These are phyloP conservation scores for Xerus rutilus DNA, from an alignment of 2,797 vertebrate genomes.

Conservation along the genomic window DNA sequence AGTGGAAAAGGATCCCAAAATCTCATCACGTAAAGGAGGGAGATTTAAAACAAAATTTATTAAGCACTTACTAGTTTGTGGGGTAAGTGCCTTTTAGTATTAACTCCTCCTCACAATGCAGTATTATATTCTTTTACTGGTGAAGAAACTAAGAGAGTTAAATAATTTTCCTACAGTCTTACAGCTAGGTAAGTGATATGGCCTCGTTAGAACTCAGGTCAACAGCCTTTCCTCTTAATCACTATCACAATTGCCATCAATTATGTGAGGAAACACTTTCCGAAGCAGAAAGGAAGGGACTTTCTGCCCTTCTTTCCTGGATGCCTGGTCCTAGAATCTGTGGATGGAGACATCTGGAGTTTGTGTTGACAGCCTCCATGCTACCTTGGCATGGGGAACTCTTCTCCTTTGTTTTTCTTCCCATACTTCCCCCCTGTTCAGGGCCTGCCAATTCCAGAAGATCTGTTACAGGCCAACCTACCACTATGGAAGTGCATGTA, in stretches of 20 bases:
- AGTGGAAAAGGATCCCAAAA: background rate
- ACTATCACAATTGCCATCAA: no score
- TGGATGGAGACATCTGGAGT: background rate
- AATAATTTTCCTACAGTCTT: background rate
- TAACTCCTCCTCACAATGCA: background rate
- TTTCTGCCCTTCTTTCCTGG: background rate
- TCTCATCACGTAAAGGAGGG: no score
- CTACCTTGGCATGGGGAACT: accelerated
- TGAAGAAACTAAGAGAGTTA: no score
- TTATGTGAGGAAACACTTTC: background rate
- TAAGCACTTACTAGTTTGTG: background rate
- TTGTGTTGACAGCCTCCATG: accelerated
- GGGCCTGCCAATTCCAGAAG: background rate
- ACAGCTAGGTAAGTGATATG: background rate
- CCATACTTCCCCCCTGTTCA: background rate
- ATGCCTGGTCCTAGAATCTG: background rate
- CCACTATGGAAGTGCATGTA: accelerated
- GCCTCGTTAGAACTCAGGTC: background rate
- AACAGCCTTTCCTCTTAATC: background rate
- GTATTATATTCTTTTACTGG: background rate
- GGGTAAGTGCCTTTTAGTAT: background rate
- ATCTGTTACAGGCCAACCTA: background rate
- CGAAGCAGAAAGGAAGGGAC: background rate
- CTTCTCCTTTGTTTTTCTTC: background rate
- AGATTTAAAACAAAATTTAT: background rate